Base-by-base conservation (phyloP, 2,888 invertebrate genomes). In the Aphrophora alni region DNA sequence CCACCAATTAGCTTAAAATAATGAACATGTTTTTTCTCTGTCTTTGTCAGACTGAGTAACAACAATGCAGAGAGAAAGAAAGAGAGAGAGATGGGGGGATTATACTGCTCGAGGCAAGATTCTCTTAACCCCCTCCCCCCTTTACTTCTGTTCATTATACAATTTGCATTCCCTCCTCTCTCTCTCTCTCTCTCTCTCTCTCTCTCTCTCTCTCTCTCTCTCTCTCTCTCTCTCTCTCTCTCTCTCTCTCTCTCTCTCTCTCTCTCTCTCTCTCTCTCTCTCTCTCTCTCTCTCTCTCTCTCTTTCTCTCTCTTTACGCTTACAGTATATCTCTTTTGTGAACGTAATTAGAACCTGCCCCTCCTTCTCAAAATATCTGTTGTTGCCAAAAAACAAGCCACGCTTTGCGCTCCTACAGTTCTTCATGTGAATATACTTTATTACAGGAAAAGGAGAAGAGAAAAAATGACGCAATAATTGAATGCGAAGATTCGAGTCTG, bases 1-100 rank as follows among this genome's bases (percentile, higher is more conserved):
- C 73, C 75, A 59, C 79, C 79, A 79, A 79, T 79, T 79, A 79
- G 79, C 73, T 70, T 74, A 74, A 74, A 79, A 79, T 79, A 79
- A 79, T 79, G 79, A 79, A 79, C 79, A 79, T 75, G 79, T 79
- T 79, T 69, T 74, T 74, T 74, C 38, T 44, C 70, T 71, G 77
- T 77, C 77, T 77, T 77, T 70, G 38, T 77, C 69, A 77, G 70
- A 69, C 77, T 8, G 77, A 12, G 69, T 24, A 70, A 71, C 38
- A 51, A 59, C n/a, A 21, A 21, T n/a, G 21, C 3, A 21, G 21
- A 59, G 59, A 59, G 21, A 59, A 21, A 59, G 10, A 59, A 12
- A 44, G 44, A 44, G 44, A 44, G 44, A 8, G 12, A 21, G 21
- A 21, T 7, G 44, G 59, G 59, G 59, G 21, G 59, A 3, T 21